Evolutionary conservation across 2,113 vertebrate genomes (phyloP).

Genomic region (Gopherus flavomarginatus): DNA sequence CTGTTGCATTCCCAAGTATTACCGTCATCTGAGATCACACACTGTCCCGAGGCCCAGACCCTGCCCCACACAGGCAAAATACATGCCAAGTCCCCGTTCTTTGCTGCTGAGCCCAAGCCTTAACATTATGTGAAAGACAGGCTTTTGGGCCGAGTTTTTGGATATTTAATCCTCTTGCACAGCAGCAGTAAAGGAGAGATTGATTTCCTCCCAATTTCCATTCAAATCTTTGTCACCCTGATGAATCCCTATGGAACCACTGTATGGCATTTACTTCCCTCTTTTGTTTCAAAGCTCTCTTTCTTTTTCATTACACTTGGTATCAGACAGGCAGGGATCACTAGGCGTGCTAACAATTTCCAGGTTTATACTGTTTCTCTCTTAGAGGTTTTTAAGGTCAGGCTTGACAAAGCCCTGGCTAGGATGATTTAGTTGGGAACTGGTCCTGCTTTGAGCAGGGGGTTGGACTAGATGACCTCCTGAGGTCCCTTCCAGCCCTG

Average conservation of each 20-base stretch:
- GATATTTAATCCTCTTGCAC: not conserved
- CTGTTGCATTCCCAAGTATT: accelerated
- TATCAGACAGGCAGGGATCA: not conserved
- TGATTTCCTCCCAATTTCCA: not conserved
- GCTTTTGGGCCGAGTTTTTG: not conserved
- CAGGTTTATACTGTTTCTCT: not conserved
- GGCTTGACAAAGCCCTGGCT: no score
- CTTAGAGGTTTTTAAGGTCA: no score
- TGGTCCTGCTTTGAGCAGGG: no score
- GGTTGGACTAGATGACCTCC: no score
- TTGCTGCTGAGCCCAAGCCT: not conserved
- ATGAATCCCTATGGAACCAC: no score
- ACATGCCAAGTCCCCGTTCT: not conserved
- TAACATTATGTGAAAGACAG: not conserved
- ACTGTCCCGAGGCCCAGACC: not conserved
- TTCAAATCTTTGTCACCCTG: not conserved
- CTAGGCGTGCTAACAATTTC: no score
- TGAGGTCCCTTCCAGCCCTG: no score
- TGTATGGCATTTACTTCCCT: not conserved
- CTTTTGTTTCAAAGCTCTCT: not conserved
- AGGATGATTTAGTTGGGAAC: no score
- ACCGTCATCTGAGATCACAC: not conserved
- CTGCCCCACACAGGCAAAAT: not conserved
- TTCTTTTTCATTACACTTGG: not conserved
- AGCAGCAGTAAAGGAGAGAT: no score